phyloP scores from a whole-genome alignment of 2,888 invertebrate genomes.

The Thera obeliscata region DNA sequence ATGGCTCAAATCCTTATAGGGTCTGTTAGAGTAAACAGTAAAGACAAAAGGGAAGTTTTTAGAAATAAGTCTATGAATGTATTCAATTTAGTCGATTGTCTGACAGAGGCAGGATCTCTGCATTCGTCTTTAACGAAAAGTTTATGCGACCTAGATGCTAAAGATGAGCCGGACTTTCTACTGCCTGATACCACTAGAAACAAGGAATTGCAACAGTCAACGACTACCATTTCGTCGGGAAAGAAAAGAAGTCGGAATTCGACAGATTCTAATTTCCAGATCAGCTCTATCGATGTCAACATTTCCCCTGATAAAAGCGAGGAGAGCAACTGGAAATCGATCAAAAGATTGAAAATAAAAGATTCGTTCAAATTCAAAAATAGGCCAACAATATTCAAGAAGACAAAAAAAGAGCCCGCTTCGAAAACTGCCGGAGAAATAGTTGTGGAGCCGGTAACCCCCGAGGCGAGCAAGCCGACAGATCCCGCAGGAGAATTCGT shows the following conservation, averaged over 20 bases:
- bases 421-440: constrained; percentile 74
- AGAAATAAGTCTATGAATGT: constrained; percentile 80
- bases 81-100: constrained; percentile 77
- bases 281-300: constrained; percentile 69
- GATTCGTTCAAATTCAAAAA: constrained; percentile 82
- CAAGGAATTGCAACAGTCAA: constrained; percentile 74
- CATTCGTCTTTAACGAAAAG: constrained; percentile 79
- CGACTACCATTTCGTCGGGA: constrained; percentile 77
- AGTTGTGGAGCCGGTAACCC: constrained; percentile 72
- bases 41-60: constrained; percentile 79
- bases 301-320: constrained; percentile 76
- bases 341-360: constrained; percentile 80
- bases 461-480: constrained; percentile 73
- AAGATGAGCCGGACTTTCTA: constrained; percentile 70
- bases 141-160: constrained; percentile 75
- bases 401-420: constrained; percentile 73
- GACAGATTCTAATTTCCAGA: constrained; percentile 78
- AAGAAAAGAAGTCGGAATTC: constrained; percentile 81
- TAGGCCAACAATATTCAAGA: constrained; percentile 78
- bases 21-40: constrained; percentile 57
- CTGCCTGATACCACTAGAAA: constrained; percentile 65
- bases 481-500: constrained; percentile 75
- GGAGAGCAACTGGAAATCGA: constrained; percentile 80
- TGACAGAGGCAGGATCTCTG: constrained; percentile 72
- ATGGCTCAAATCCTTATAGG: constrained; percentile 58